Evolutionary conservation across 1,140 invertebrate genomes (phyloP), one percentile per base, ranked within the genome.

Genomic region (Caenorhabditis latens): DNA sequence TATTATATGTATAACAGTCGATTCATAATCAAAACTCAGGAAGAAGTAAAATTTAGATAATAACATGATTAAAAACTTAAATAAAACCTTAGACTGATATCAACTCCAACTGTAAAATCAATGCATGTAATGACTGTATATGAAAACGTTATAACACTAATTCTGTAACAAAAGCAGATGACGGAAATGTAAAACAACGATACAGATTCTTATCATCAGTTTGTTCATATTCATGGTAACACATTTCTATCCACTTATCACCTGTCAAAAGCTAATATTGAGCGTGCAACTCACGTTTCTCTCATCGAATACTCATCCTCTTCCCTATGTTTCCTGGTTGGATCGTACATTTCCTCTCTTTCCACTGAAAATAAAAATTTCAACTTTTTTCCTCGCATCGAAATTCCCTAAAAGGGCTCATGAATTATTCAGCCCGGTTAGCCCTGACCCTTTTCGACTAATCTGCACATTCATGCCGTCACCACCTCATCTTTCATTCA

Each of bases 291-390:
- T 79, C 53, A 79, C 71, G 71, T 43, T 79, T 79, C 71, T 50
- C 71, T 79, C 71, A 79, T 79, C 13, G 71, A 79, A 14, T 79
- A 79, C 46, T 79, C 71, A 43, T 79, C 46, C 11, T 79, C 71
- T 13, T 79, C 71, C 46, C 46, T 14, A 24, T 79, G 71, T 24
- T 79, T 79, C 9, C 71, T 79, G 4, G 71, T 50, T 50, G 43
- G 71, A 50, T 79, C 71, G n/a, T 79, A 79, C 71, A 79, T 79
- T 11, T 79, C 71, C 13, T 79, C 71, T 21, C 71, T 79, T 79
- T 79, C 71, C 46, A 79, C 71, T 79, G 71, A 50, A 79, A 53
- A 53, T 9, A 53, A 53, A 53, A 16, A 13, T 53, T 43, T 19
- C 14, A n/a, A n/a, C n/a, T 32, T 63, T 63, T 46, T 71, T 19